phyloP scores from a whole-genome alignment of 1,140 invertebrate species.

The Microplitis demolitor region DNA sequence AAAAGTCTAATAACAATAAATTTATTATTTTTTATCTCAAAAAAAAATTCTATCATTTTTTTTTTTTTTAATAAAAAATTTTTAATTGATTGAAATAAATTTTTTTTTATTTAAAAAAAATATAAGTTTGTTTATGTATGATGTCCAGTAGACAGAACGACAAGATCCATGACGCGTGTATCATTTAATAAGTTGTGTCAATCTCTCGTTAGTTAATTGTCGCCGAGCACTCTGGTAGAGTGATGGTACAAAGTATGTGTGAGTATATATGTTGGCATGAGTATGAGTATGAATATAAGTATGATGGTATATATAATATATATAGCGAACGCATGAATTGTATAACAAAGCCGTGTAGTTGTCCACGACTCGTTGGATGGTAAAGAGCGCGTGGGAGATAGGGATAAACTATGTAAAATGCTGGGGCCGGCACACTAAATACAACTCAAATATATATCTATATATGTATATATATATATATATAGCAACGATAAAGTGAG shows the following conservation, averaged over 20 bases:
- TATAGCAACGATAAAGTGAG: background rate
- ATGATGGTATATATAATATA: background rate
- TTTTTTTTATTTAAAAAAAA: background rate
- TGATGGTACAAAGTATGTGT: slow-evolving; percentile 14
- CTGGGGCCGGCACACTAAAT: background rate
- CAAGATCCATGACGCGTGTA: slow-evolving; percentile 44
- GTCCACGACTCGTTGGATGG: slow-evolving; percentile 25
- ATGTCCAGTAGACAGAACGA: background rate
- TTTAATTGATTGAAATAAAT: background rate
- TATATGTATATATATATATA: background rate
- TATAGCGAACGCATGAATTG: background rate
- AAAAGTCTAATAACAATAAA: background rate
- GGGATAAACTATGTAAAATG: background rate
- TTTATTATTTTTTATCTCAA: too few relatives aligned
- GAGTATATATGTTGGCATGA: slow-evolving; percentile 17
- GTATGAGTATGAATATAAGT: background rate
- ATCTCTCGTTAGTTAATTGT: slow-evolving; percentile 62
- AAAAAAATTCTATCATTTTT: too few relatives aligned
- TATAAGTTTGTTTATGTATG: background rate
- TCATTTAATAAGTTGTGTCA: slow-evolving; percentile 61
- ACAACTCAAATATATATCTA: background rate
- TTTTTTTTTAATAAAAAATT: too few relatives aligned
- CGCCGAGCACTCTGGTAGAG: slow-evolving; percentile 31
- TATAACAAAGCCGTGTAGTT: slow-evolving; percentile 15
- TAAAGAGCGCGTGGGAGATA: background rate